Evolutionary conservation across 2,888 invertebrate genomes (phyloP).

Genomic region (Pheosia gnoma): DNA sequence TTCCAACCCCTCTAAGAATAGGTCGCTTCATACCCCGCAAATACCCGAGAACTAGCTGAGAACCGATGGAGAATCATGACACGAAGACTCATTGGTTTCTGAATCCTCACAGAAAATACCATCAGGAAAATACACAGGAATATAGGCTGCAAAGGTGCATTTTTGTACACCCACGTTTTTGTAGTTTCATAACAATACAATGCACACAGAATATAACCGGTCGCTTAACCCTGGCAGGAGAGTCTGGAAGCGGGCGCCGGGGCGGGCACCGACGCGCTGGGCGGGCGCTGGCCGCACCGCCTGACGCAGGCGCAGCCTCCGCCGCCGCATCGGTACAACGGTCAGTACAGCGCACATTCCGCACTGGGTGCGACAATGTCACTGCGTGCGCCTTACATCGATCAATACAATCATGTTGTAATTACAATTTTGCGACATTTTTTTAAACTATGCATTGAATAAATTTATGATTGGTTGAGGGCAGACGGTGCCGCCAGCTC

Average conservation of each 20-base stretch:
- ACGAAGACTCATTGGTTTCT: too few species aligned
- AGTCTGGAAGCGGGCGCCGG: constrained; percentile 24
- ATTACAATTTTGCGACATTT: too few species aligned
- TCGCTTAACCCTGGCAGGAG: constrained; percentile 27
- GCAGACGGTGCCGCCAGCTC: constrained; percentile 59
- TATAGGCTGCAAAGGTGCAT: too few species aligned
- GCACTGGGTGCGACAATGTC: too few species aligned
- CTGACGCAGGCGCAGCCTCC: constrained; percentile 72
- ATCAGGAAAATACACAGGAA: too few species aligned
- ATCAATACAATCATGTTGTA: too few species aligned
- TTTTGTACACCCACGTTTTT: too few species aligned
- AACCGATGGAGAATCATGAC: too few species aligned
- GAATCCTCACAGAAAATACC: too few species aligned
- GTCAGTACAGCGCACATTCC: constrained; percentile 26
- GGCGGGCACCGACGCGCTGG: constrained; percentile 20
- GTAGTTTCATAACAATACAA: too few species aligned
- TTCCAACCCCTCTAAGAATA: neutral
- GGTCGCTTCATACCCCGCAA: neutral
- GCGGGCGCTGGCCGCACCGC: constrained; percentile 72
- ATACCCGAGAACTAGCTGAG: constrained; percentile 7
- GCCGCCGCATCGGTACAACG: constrained; percentile 57
- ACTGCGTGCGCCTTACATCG: too few species aligned
- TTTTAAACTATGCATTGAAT: too few species aligned
- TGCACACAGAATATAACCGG: neutral
- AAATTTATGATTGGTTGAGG: neutral